phyloP scores from a whole-genome alignment of 2,888 invertebrate genomes.

The Eupithecia dodoneata region DNA sequence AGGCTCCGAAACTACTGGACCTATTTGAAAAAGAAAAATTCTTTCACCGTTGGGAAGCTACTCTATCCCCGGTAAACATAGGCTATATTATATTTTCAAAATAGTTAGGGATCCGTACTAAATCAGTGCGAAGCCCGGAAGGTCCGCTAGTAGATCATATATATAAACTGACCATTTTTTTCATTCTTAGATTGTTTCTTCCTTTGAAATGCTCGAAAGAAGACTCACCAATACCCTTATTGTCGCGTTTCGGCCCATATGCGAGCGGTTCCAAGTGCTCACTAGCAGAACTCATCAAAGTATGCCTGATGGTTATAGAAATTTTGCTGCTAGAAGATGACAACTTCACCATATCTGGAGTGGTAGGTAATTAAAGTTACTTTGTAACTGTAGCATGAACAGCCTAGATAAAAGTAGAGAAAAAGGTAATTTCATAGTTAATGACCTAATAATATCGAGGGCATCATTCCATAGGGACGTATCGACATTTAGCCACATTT shows the following conservation, averaged over 20 bases:
- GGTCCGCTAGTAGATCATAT: too few relatives aligned
- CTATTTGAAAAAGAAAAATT: too few relatives aligned
- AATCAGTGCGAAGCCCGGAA: too few relatives aligned
- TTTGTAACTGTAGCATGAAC: neutral
- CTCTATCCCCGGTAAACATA: too few relatives aligned
- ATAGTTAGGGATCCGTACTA: too few relatives aligned
- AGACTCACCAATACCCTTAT: conserved; percentile 34
- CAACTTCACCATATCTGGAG: conserved; percentile 68
- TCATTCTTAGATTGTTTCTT: conserved; percentile 37
- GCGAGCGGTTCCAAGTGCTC: conserved; percentile 11
- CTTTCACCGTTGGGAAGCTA: too few relatives aligned
- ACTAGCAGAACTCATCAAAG: conserved; percentile 34
- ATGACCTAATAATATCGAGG: too few relatives aligned
- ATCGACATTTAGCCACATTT: too few relatives aligned
- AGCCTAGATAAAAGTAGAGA: neutral
- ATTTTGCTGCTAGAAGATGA: conserved; percentile 81
- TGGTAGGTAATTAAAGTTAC: conserved; percentile 35
- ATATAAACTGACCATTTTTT: neutral
- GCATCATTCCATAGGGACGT: too few relatives aligned
- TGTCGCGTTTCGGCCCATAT: conserved; percentile 30
- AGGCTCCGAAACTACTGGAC: too few relatives aligned
- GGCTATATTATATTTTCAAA: too few relatives aligned
- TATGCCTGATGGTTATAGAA: conserved; percentile 74
- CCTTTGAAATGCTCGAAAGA: conserved; percentile 36
- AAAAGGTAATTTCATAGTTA: too few relatives aligned